Evolutionary conservation across 2,113 vertebrate genomes (phyloP).

Genomic region (Ahaetulla prasina): DNA sequence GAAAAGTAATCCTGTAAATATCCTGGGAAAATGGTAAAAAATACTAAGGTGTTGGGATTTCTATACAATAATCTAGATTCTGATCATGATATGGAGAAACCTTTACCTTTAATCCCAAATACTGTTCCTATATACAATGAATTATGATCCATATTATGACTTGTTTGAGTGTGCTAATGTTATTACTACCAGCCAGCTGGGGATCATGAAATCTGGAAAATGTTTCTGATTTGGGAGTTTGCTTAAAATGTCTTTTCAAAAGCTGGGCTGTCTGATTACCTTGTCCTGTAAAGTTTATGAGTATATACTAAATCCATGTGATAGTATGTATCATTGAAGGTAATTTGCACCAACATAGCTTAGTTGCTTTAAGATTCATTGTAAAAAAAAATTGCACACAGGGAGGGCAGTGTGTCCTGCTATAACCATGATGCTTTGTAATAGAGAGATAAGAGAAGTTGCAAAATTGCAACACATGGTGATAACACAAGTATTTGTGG

Average conservation of each 20-base stretch:
- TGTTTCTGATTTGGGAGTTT: not conserved
- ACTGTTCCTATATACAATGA: not conserved
- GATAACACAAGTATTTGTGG: not conserved
- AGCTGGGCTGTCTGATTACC: not conserved
- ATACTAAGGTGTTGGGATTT: not conserved
- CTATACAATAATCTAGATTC: not conserved
- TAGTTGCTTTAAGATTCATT: not conserved
- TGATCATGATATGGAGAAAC: not conserved
- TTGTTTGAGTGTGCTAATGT: not conserved
- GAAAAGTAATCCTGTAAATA: not conserved
- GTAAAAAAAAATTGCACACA: not conserved
- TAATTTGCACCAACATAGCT: not conserved
- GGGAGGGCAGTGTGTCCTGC: not conserved
- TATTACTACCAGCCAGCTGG: not conserved
- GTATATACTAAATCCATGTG: not conserved
- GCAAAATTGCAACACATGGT: not conserved
- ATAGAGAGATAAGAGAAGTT: not conserved
- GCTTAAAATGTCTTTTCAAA: not conserved
- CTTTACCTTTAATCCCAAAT: not conserved
- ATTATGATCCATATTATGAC: not conserved
- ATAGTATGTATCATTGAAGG: not conserved
- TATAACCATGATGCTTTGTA: not conserved
- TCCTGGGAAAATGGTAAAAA: not conserved
- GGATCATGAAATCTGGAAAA: not conserved
- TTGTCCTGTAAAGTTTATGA: not conserved